phyloP scores from a whole-genome alignment of 2,888 invertebrate species.

The Uloborus plumipes region DNA sequence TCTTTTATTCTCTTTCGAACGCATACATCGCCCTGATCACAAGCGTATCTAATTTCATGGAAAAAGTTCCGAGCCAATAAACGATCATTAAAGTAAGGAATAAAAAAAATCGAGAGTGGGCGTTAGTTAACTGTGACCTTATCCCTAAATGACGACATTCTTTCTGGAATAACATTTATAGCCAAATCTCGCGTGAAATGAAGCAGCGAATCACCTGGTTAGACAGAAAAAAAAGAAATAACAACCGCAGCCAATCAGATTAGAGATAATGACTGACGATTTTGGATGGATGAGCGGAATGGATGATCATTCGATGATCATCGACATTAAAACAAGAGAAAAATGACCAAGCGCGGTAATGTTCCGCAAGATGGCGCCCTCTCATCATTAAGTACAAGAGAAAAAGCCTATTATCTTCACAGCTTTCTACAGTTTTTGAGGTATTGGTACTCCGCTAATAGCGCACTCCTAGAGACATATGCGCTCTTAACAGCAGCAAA shows the following conservation, averaged over 20 bases:
- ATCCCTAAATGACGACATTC: background rate
- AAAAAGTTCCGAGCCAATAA: too few relatives aligned
- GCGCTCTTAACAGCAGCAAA: too few relatives aligned
- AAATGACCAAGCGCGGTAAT: background rate
- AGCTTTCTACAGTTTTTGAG: background rate
- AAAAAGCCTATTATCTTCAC: background rate
- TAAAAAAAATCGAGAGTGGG: background rate
- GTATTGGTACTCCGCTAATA: too few relatives aligned
- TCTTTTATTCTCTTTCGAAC: too few relatives aligned
- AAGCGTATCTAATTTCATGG: too few relatives aligned
- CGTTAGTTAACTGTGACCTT: conserved; percentile 6
- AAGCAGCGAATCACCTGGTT: conserved; percentile 10
- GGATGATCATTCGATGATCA: conserved; percentile 6
- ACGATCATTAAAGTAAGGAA: too few relatives aligned
- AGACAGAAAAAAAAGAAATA: too few relatives aligned
- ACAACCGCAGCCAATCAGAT: conserved; percentile 8
- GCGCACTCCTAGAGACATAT: too few relatives aligned
- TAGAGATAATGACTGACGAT: background rate
- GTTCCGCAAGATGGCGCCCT: background rate
- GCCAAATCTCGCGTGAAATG: conserved; percentile 44
- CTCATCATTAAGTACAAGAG: conserved; percentile 20
- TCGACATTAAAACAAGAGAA: too few relatives aligned
- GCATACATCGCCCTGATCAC: too few relatives aligned
- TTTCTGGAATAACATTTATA: conserved; percentile 5
- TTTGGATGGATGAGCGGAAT: background rate